Base-by-base conservation (phyloP, 2,797 vertebrate genomes). In the Danionella dracula region DNA sequence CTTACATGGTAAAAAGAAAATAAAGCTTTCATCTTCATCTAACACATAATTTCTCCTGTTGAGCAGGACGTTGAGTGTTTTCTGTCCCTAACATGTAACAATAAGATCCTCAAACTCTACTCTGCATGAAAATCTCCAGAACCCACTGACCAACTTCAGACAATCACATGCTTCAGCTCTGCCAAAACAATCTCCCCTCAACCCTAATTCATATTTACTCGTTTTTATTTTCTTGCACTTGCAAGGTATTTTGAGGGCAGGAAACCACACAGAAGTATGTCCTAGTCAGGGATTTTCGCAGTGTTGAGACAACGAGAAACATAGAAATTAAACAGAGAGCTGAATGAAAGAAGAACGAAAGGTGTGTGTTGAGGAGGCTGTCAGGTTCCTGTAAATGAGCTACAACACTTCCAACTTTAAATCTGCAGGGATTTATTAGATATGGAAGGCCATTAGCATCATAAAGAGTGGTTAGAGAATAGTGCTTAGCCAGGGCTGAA, bases 351-450 rank as follows among this genome's bases (percentile, higher is more conserved):
- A 21, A 38, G 21, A 60, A 61, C 35, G 46, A 23, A 17, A 45
- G 16, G 29, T 29, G 19, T 9, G 59, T 8, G 40, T 37, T 13
- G 21, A 12, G 5, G 21, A 41, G 42, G 20, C 53, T 40, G 58
- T 40, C 13, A 37, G 17, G 37, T 62, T 66, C 42, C 29, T 57
- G 58, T 16, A 82, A 81, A 82, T 71, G 79, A 86, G 83, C 83
- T 81, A 85, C 87, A 88, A 88, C 86, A 88, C 88, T 84, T 83
- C 75, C 76, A 81, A 78, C 80, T 81, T 82, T 79, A 81, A 83
- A 84, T 88, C 86, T 87, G 84, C 79, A 78, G 88, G 85, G 87
- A 89, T 89, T 90, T 90, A 90, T 91, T 90, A 89, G 86, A 86
- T 83, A 73, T 67, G 81, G 85, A 83, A 89, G 86, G 84, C 87